These are phyloP conservation scores for Remorina albescens DNA, from an alignment of 2,797 vertebrate genomes.

Conservation along the genomic window DNA sequence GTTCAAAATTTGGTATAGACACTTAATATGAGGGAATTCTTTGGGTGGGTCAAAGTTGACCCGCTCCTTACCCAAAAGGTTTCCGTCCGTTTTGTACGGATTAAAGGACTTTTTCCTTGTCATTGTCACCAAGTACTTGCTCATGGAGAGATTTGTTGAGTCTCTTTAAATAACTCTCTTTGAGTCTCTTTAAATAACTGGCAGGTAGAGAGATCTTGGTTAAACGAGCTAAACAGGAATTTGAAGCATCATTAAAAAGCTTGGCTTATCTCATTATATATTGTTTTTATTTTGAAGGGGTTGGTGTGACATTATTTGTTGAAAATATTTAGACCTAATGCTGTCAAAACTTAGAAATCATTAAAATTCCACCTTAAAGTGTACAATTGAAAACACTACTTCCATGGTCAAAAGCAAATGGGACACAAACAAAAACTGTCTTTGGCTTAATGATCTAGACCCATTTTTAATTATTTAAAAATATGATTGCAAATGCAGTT, in stretches of 20 bases:
- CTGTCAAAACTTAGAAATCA: background rate
- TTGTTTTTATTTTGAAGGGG: conserved; percentile 44
- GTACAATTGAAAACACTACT: background rate
- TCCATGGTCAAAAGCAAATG: background rate
- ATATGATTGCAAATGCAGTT: background rate
- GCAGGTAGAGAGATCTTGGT: conserved; percentile 27
- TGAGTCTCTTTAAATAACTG: too few relatives aligned
- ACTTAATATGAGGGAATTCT: too few relatives aligned
- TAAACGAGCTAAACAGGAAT: conserved; percentile 58
- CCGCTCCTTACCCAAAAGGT: too few relatives aligned
- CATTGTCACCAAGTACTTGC: too few relatives aligned
- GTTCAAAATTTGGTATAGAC: too few relatives aligned
- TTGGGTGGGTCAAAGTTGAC: too few relatives aligned
- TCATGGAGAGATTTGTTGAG: too few relatives aligned
- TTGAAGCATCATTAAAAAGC: conserved; percentile 31
- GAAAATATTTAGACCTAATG: conserved; percentile 16
- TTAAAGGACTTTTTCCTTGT: too few relatives aligned
- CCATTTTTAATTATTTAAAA: background rate
- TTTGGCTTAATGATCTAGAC: background rate
- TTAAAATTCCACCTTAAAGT: background rate
- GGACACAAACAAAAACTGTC: too few relatives aligned
- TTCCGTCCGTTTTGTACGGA: too few relatives aligned
- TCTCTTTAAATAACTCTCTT: too few relatives aligned
- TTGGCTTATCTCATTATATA: conserved; percentile 43
- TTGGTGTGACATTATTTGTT: background rate